phyloP scores from a whole-genome alignment of 1,140 invertebrate genomes.

The Drosophila orena region DNA sequence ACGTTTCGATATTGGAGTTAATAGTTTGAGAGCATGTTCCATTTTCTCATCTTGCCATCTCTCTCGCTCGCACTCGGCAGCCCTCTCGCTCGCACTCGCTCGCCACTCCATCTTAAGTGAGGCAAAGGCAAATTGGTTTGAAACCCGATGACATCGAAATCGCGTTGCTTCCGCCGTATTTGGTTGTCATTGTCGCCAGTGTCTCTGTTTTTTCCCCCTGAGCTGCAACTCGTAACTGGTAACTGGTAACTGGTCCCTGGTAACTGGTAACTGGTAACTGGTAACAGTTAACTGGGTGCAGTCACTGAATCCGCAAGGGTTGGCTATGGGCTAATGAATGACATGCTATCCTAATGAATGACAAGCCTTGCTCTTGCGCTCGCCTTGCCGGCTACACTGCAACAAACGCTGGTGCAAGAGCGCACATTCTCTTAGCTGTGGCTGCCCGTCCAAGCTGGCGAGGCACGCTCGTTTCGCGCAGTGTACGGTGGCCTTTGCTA shows the following conservation, averaged over 20 bases:
- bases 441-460: background rate
- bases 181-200: constrained; percentile 29
- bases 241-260: background rate
- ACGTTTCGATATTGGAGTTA: background rate
- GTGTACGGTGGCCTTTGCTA: constrained; percentile 9
- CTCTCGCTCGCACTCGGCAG: background rate
- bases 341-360: constrained; percentile 74
- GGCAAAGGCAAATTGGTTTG: constrained; percentile 62
- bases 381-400: background rate
- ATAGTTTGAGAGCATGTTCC: background rate
- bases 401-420: too few relatives aligned
- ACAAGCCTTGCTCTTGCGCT: constrained; percentile 28
- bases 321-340: constrained; percentile 54
- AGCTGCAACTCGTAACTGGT: constrained; percentile 12
- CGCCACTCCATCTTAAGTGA: constrained; percentile 9
- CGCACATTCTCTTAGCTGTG: background rate
- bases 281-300: constrained; percentile 44
- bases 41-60: background rate
- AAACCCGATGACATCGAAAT: constrained; percentile 64
- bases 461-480: background rate
- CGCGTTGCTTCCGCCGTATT: constrained; percentile 52
- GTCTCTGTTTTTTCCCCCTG: background rate
- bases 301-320: constrained; percentile 16
- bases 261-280: background rate
- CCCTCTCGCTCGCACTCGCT: constrained; percentile 6